Percentiles rank a stretch among this genome's conserved stretches.
Evolutionary conservation across 35 echinoderm and acorn worm species (phyloP).

Genomic region (Ptychodera flava): DNA sequence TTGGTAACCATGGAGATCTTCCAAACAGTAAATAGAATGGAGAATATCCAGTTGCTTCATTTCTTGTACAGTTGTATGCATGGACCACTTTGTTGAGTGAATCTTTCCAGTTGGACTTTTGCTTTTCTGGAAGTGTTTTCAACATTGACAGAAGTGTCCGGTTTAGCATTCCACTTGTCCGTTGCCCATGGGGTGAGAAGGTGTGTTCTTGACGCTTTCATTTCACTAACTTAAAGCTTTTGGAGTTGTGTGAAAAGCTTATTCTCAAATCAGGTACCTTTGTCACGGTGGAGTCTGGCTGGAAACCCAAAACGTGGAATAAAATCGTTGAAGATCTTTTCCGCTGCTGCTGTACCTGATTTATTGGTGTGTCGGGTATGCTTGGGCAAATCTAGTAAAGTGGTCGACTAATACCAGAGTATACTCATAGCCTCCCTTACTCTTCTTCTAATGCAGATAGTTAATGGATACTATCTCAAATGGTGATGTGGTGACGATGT

Average conservation of each 20-base stretch:
- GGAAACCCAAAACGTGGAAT: constrained; percentile 37
- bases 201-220: constrained; percentile 44
- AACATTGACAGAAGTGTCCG: constrained; percentile 35
- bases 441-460: constrained; percentile 47
- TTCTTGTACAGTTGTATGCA: constrained; percentile 66
- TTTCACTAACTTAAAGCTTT: constrained; percentile 12
- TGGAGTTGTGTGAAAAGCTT: constrained; percentile 19
- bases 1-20: constrained; percentile 42
- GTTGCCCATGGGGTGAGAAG: constrained; percentile 58
- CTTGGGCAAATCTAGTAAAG: constrained; percentile 56
- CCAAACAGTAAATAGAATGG: constrained; percentile 67
- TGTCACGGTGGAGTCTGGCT: constrained; percentile 31
- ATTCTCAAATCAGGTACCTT: constrained; percentile 45
- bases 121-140: constrained; percentile 27
- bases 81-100: constrained; percentile 53
- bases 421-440: constrained; percentile 45
- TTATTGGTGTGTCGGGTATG: constrained; percentile 44
- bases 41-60: constrained; percentile 54
- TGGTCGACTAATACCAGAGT: constrained; percentile 55
- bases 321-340: constrained; percentile 29
- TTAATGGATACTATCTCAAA: constrained; percentile 61
- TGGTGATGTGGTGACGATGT: constrained; percentile 24
- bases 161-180: constrained; percentile 43
- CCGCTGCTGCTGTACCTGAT: constrained; percentile 28
- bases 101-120: constrained; percentile 40